phyloP scores from a whole-genome alignment of 2,888 invertebrate genomes.

The Drosophila anomalata region DNA sequence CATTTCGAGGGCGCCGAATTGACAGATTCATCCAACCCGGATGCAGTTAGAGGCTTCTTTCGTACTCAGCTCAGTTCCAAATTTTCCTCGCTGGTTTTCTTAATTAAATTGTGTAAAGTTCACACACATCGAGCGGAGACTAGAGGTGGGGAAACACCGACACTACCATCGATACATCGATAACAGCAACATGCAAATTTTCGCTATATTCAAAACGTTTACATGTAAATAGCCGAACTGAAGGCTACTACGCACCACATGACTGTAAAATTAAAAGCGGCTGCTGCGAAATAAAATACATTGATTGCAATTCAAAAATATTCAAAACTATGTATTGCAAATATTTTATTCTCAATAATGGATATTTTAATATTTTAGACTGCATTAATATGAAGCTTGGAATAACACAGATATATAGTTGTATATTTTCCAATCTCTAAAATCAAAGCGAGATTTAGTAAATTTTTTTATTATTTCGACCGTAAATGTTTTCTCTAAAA shows the following conservation, averaged over 20 bases:
- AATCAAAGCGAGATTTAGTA: no score
- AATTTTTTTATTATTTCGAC: no score
- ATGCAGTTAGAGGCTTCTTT: constrained; percentile 8
- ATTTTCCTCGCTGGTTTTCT: constrained; percentile 32
- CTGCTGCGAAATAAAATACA: no score
- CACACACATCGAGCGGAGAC: constrained; percentile 9
- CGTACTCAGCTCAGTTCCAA: constrained; percentile 13
- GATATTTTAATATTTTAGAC: no score
- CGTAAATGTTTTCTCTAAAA: no score
- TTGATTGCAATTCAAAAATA: no score
- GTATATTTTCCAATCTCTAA: no score
- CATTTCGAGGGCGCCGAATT: constrained; percentile 34
- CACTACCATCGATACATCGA: constrained; percentile 7
- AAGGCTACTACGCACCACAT: background rate
- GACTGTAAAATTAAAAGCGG: background rate
- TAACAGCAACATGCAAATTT: background rate
- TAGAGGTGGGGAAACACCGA: constrained; percentile 1
- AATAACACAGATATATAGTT: no score
- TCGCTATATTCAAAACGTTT: background rate
- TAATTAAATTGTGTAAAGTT: constrained; percentile 41
- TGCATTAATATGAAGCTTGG: no score
- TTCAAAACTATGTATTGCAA: no score
- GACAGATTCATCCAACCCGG: constrained; percentile 7
- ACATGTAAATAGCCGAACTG: background rate
- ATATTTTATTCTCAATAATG: no score